Conservation (phyloP, 1,140 invertebrate genomes). For the Zaprionus kolodkinae region DNA sequence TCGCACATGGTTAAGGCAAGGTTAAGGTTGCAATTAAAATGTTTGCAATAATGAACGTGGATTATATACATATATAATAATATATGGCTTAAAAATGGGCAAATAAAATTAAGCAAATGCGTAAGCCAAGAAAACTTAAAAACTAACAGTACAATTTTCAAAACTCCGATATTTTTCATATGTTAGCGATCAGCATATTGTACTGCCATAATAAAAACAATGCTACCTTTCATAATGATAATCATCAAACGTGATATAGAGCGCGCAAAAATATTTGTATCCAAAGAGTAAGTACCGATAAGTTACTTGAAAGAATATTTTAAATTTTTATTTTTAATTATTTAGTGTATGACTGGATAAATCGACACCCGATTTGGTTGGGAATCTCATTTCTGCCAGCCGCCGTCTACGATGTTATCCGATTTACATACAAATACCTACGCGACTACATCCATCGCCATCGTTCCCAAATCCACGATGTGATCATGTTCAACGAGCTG, state of each 20-base stretch:
- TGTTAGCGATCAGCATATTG: background rate
- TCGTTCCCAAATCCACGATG: background rate
- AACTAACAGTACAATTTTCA: background rate
- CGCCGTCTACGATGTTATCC: background rate
- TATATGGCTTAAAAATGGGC: too few species aligned
- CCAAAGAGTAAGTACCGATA: constrained; percentile 5
- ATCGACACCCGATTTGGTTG: background rate
- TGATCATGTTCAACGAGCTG: constrained; percentile 20
- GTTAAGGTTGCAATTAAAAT: too few species aligned
- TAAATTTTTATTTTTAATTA: background rate
- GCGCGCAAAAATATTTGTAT: constrained; percentile 10
- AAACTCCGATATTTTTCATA: background rate
- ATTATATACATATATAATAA: too few species aligned
- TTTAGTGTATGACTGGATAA: background rate
- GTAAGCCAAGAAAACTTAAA: background rate
- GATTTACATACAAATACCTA: background rate
- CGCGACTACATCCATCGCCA: background rate
- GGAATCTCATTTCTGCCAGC: background rate
- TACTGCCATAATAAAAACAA: background rate
- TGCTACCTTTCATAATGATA: background rate
- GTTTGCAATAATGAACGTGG: too few species aligned
- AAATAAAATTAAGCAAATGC: too few species aligned
- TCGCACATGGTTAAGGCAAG: too few species aligned
- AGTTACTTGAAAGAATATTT: background rate
- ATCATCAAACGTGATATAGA: background rate